Base-by-base conservation (phyloP, 1,140 invertebrate genomes). In the Hyles euphorbiae region DNA sequence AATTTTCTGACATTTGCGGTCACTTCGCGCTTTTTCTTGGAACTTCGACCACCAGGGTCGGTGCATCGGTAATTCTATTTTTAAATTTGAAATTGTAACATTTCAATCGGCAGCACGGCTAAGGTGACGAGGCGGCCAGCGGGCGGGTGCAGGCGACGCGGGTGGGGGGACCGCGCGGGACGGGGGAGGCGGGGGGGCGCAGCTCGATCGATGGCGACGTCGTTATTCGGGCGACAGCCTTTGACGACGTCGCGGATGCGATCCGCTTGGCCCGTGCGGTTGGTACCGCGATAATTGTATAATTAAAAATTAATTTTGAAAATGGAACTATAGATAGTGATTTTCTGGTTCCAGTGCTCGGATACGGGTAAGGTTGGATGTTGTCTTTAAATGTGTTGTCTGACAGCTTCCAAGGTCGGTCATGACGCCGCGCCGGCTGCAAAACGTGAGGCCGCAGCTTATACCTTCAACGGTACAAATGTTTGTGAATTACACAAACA, bases 191-290 rank as follows among this genome's bases (percentile, higher is more conserved):
- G 59, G 53, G 51, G 50, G 60, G 61, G 61, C 56, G 68, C 63
- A 52, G 52, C 61, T 60, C 69, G 82, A 87, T 87, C 83, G 83
- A 87, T 87, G 79, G 68, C 67, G 78, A 74, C 72, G 82, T 79
- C 84, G 81, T 87, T 87, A 87, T 87, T 85, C 83, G 83, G 82
- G 72, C 83, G 82, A 83, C 82, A 87, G 81, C 83, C 83, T 83
- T 85, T 83, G 81, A 87, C 81, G 77, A 74, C 74, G 78, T 68
- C 72, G 70, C 69, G 68, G 57, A 40, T 58, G 22, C 53, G 56
- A 54, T 56, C 65, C 60, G 44, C 53, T 68, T 64, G 52, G 36
- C 34, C 22, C 48, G 51, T 11, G 11, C 9, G 50, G 50, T 48
- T 11, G n/a, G 9, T 48, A n/a, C 34, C 7, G 32, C 8, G 50